These are phyloP conservation scores for Sminthopsis crassicaudata DNA, from an alignment of 2,113 vertebrate genomes.

Conservation along the genomic window DNA sequence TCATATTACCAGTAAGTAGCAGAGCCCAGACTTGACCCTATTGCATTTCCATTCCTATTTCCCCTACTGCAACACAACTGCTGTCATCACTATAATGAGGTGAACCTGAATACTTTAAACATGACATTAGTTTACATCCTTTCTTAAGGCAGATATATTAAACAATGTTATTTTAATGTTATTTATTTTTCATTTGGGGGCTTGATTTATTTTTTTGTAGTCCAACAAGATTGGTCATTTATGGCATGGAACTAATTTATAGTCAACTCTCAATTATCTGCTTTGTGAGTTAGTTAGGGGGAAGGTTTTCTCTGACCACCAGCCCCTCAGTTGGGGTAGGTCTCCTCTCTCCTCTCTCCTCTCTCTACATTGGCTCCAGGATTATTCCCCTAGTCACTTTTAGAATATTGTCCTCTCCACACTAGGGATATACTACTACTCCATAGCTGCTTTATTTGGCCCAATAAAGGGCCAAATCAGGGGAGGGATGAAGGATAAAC, in stretches of 20 bases:
- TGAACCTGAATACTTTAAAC: not conserved
- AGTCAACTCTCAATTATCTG: constrained; percentile 44
- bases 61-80: not conserved
- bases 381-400: not conserved
- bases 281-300: not conserved
- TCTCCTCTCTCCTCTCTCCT: not conserved
- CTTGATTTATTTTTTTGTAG: constrained; percentile 91
- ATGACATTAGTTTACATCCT: not conserved
- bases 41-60: not conserved
- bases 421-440: not conserved
- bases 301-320: not conserved
- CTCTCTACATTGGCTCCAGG: not conserved
- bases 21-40: not conserved
- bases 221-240: constrained; percentile 93
- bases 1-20: not conserved
- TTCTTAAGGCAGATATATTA: not conserved
- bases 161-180: too few species aligned
- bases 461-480: too few species aligned
- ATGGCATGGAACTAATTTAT: constrained; percentile 90
- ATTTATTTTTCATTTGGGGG: constrained; percentile 83
- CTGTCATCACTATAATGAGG: not conserved
- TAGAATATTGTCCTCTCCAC: not conserved
- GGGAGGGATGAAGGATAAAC: too few species aligned
- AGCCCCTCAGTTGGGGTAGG: accelerated
- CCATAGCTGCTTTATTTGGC: too few species aligned